A percentile compares a stretch with the other conserved stretches of the same genome.
phyloP scores from a whole-genome alignment of 1,140 invertebrate species.

The Hyles vespertilio region DNA sequence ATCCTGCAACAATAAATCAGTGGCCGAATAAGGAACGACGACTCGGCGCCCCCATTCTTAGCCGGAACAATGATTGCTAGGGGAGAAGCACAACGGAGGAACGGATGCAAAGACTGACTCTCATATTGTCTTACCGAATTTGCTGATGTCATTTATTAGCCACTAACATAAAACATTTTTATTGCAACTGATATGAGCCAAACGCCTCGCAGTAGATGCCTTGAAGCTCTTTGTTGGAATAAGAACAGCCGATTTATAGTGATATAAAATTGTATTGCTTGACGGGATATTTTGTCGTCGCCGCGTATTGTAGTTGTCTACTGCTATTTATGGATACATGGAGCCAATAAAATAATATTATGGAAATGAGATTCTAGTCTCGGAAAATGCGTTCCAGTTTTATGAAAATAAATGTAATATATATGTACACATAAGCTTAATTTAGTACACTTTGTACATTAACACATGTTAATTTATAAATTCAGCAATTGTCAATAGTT shows the following conservation, averaged over 20 bases:
- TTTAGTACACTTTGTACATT: no score
- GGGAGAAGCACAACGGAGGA: slow-evolving; percentile 47
- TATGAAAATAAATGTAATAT: no score
- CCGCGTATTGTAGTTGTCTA: not conserved
- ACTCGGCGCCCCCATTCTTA: slow-evolving; percentile 54
- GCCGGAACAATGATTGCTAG: slow-evolving; percentile 64
- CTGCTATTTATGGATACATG: slow-evolving; percentile 10
- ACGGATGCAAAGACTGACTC: slow-evolving; percentile 60
- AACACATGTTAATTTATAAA: no score
- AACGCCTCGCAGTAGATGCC: slow-evolving; percentile 43
- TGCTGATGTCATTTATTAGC: slow-evolving; percentile 75
- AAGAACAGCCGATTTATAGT: slow-evolving; percentile 61
- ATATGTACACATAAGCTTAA: no score
- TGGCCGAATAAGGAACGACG: slow-evolving; percentile 12
- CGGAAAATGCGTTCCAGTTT: no score
- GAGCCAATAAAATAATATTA: not conserved
- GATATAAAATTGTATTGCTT: slow-evolving; percentile 60
- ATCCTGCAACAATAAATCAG: slow-evolving; percentile 7
- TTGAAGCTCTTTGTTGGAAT: slow-evolving; percentile 42
- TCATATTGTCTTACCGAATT: slow-evolving; percentile 74
- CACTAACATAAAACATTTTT: slow-evolving; percentile 76
- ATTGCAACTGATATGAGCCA: slow-evolving; percentile 65
- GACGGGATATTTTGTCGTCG: slow-evolving; percentile 22
- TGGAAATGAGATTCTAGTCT: no score
- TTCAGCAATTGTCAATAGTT: no score